Conservation (phyloP, 2,113 vertebrate species). For the Vombatus ursinus region DNA sequence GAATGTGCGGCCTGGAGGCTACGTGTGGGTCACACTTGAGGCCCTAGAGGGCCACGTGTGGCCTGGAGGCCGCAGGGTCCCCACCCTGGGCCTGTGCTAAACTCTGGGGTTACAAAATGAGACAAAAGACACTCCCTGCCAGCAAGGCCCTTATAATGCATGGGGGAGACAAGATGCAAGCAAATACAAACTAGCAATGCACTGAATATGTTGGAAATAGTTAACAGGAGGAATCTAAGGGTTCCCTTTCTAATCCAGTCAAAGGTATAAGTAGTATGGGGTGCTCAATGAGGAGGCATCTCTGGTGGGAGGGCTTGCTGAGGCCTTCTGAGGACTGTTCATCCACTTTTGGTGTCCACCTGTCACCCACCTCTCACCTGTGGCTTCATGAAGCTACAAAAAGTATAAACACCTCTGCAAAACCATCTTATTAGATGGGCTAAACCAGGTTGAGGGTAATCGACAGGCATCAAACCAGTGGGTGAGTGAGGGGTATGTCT, state of each 20-base stretch:
- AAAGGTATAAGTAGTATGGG: no score
- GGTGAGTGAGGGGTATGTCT: no score
- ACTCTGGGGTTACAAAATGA: neutral
- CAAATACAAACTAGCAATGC: neutral
- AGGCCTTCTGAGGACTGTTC: neutral
- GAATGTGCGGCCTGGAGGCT: no score
- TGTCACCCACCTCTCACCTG: neutral
- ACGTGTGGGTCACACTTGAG: no score
- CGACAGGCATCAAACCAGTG: fast-evolving
- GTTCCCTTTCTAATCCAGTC: neutral
- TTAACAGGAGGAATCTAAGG: neutral
- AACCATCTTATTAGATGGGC: no score
- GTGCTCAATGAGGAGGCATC: no score
- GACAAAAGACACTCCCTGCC: neutral
- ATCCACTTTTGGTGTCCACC: no score
- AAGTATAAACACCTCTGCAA: neutral
- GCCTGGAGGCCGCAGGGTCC: no score
- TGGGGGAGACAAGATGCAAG: neutral
- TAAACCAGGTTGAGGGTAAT: no score
- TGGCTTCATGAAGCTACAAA: no score
- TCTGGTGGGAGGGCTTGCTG: neutral
- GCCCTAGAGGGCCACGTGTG: no score
- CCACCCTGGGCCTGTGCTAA: no score
- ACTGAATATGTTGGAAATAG: neutral
- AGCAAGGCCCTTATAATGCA: neutral